These are phyloP conservation scores for Drosophila demipolita DNA, from an alignment of 2,888 invertebrate species.

Conservation along the genomic window DNA sequence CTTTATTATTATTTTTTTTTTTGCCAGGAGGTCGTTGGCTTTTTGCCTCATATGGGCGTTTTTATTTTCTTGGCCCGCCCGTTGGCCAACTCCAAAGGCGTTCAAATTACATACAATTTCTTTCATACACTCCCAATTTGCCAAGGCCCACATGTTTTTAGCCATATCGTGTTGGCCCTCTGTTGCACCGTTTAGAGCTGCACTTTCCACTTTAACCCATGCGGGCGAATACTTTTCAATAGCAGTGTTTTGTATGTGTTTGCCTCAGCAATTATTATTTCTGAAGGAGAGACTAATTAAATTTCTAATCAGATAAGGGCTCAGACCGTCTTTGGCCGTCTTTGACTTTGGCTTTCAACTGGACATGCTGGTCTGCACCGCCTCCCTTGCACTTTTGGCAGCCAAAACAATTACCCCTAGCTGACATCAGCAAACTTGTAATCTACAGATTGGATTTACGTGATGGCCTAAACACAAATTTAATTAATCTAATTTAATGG, in stretches of 20 bases:
- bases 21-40: conserved; percentile 71
- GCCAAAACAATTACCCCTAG: conserved; percentile 13
- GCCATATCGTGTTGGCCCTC: conserved; percentile 22
- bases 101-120: conserved; percentile 76
- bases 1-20: conserved; percentile 59
- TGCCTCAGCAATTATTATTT: conserved; percentile 66
- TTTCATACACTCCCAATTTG: conserved; percentile 40
- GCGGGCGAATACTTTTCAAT: conserved; percentile 14
- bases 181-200: conserved; percentile 29
- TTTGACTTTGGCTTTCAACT: conserved; percentile 25
- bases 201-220: conserved; percentile 23
- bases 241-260: conserved; percentile 4
- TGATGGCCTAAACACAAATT: not conserved
- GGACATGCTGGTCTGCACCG: not conserved
- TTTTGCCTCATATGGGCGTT: conserved; percentile 76
- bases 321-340: conserved; percentile 29
- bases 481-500: not conserved
- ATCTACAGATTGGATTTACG: not conserved
- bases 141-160: conserved; percentile 21
- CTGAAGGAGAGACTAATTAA: conserved; percentile 59
- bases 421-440: not conserved
- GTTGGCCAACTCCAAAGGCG: conserved; percentile 69
- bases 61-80: conserved; percentile 70
- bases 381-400: conserved; percentile 31
- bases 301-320: conserved; percentile 72